A percentile compares a stretch with the other conserved stretches of the same genome.
Evolutionary conservation across 1,140 invertebrate species (phyloP).

Genomic region (Coelopa frigida): DNA sequence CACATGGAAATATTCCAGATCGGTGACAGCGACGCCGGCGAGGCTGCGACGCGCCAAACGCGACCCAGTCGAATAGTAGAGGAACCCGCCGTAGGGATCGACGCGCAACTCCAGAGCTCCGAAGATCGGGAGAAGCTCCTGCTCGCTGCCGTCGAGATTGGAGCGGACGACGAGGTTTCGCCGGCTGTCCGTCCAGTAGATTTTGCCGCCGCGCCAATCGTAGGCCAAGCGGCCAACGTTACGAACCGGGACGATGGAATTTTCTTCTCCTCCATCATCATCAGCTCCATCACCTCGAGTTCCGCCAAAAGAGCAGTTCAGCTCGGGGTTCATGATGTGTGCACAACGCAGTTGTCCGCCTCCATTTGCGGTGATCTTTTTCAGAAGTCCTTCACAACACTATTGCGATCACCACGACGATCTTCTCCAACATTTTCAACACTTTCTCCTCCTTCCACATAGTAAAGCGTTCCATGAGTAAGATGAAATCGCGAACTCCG

Average conservation of each 20-base stretch:
- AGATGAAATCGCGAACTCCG: too few relatives aligned
- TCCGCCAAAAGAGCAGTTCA: constrained; percentile 19
- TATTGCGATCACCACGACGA: too few relatives aligned
- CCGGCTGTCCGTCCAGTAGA: constrained; percentile 70
- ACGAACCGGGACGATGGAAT: too few relatives aligned
- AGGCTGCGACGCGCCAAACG: constrained; percentile 70
- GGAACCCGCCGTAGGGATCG: constrained; percentile 69
- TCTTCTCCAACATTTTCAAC: too few relatives aligned
- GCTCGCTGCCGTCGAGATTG: constrained; percentile 18
- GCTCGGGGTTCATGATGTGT: constrained; percentile 22
- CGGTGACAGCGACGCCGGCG: constrained; percentile 55
- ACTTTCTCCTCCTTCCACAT: too few relatives aligned
- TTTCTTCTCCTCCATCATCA: too few relatives aligned
- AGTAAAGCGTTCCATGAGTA: too few relatives aligned
- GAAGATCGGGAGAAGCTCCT: constrained; percentile 28
- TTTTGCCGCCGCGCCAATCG: constrained; percentile 79
- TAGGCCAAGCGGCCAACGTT: constrained; percentile 72
- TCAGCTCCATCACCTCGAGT: too few relatives aligned
- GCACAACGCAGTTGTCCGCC: constrained; percentile 20
- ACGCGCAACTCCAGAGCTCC: constrained; percentile 63
- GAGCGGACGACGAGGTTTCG: constrained; percentile 25
- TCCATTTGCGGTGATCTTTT: too few relatives aligned
- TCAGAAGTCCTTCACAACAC: too few relatives aligned
- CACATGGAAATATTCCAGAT: constrained; percentile 24
- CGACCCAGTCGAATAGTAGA: constrained; percentile 83